phyloP scores from a whole-genome alignment of 2,888 invertebrate species.

The Amiota minor region DNA sequence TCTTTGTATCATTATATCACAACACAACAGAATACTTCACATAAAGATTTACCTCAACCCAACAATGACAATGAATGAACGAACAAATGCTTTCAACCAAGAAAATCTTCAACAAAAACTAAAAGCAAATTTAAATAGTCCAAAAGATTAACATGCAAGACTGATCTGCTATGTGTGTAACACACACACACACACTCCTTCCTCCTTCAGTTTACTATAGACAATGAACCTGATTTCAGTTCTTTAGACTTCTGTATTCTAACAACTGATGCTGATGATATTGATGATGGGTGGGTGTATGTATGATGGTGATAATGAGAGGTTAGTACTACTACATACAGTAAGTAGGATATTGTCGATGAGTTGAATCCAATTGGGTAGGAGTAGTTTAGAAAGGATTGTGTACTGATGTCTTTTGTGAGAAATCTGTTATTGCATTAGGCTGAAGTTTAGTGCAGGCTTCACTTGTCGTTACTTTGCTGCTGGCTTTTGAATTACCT shows the following conservation, averaged over 20 bases:
- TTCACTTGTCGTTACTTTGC: slow-evolving; percentile 33
- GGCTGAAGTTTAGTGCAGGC: slow-evolving; percentile 33
- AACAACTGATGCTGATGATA: slow-evolving; percentile 13
- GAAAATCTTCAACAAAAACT: slow-evolving; percentile 1
- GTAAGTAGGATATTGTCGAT: too few species aligned
- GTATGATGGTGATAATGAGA: not conserved
- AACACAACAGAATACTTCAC: too few species aligned
- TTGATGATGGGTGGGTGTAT: not conserved
- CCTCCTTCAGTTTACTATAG: too few species aligned
- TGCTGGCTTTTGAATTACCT: too few species aligned
- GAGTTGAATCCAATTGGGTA: not conserved
- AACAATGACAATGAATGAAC: too few species aligned
- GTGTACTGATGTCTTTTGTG: slow-evolving; percentile 48
- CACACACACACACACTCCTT: not conserved
- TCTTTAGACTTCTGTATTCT: not conserved
- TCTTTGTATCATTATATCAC: too few species aligned
- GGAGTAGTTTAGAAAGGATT: too few species aligned
- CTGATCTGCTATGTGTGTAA: too few species aligned
- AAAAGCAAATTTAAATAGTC: slow-evolving; percentile 2
- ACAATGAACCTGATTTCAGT: too few species aligned
- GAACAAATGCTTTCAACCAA: slow-evolving; percentile 12
- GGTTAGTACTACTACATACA: not conserved
- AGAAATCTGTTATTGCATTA: slow-evolving; percentile 32
- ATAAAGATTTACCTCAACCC: too few species aligned
- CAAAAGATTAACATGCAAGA: slow-evolving; percentile 9